These are phyloP conservation scores for Myrmophylax atrothorax DNA, from an alignment of 2,113 vertebrate species.

Conservation along the genomic window DNA sequence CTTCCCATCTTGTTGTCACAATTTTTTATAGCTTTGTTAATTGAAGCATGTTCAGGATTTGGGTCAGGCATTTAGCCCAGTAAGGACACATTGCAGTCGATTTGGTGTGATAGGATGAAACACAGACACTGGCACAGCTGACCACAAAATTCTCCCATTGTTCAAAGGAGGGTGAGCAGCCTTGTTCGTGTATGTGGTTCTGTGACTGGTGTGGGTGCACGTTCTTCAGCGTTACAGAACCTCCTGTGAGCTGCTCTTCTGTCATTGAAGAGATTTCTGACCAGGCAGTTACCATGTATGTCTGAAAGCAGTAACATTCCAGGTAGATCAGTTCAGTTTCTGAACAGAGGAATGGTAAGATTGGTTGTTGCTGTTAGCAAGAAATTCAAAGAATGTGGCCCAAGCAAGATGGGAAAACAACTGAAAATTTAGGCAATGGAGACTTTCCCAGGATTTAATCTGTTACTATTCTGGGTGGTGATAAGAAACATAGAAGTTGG, in stretches of 20 bases:
- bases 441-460: neutral
- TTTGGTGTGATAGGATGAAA: neutral
- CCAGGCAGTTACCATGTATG: neutral
- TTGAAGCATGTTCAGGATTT: neutral
- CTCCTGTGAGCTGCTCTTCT: neutral
- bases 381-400: neutral
- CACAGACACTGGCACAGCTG: neutral
- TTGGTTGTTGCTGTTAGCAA: neutral
- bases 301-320: neutral
- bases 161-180: neutral
- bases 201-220: neutral
- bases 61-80: neutral
- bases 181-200: accelerated
- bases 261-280: neutral
- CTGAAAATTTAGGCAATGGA: neutral
- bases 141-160: neutral
- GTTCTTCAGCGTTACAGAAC: neutral
- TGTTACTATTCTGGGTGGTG: neutral
- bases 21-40: neutral
- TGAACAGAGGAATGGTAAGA: neutral
- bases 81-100: neutral
- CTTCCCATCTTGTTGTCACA: neutral
- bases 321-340: neutral
- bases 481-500: neutral
- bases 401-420: neutral